Evolutionary conservation across 2,113 vertebrate genomes (phyloP), one percentile per base, ranked within the genome.

Genomic region (Nycticryphes semicollaris): DNA sequence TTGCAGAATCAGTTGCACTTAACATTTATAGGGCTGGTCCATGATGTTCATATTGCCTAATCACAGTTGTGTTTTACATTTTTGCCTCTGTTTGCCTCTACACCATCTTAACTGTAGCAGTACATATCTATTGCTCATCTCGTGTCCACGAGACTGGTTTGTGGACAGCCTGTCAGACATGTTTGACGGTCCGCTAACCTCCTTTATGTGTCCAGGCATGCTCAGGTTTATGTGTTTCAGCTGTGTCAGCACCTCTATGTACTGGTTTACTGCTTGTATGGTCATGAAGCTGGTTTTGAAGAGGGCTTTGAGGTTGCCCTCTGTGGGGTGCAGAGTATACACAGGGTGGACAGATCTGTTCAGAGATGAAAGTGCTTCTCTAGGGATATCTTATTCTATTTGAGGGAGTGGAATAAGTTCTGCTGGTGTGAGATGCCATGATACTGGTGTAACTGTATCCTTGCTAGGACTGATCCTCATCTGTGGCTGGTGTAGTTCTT

Each of bases 241-340:
- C 94, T 95, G 77, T 82, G 93, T 96, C 96, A 96, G 93, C 96
- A 66, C 67, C 73, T 75, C 77, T 68, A 56, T 24, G 39, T 75
- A 31, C 80, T 93, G 62, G 15, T 35, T 84, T 68, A 56, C 73
- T 89, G 81, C 91, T 56, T 94, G 93, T 57, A 95, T 91, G 87
- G 80, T 96, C 84, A 92, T 33, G 69, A 95, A 87, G 84, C 69
- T 87, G 91, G 81, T 91, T 94, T 89, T 72, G 89, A 87, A 87
- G 81, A 96, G 82, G 89, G 48, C 57, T 95, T 89, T 97, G 96
- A 96, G 95, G 96, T 95, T 95, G 77, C 69, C 84, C 91, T 94
- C 84, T 95, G 77, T 0, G 43, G 77, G 2, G 1, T 82, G 80
- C 67, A 56, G 28, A 66, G 47, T 84, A 28, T 81, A 84, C 14